Base-by-base conservation (phyloP, 2,888 invertebrate genomes). In the Orthonevra nobilis region DNA sequence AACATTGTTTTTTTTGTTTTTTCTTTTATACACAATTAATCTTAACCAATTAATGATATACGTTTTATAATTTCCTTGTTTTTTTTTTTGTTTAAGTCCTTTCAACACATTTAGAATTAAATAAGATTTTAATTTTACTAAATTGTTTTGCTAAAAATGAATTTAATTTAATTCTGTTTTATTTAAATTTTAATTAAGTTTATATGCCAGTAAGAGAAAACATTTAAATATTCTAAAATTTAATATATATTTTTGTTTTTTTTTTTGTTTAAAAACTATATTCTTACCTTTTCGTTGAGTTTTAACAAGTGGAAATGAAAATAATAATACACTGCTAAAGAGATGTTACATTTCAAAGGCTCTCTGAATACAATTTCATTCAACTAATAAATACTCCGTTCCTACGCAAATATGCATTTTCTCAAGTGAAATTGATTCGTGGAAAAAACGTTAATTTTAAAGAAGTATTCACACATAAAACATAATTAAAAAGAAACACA, bases 201-300 rank as follows among this genome's bases (percentile, higher is more conserved):
- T 34, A 64, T 48, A 56, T 26, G 48, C 64, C 56, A 64, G 64
- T 42, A 19, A 58, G 58, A 73, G 58, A 48, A 48, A 50, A 52
- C 34, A 52, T 50, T 32, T 48, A 63, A 48, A 63, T 56, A 26
- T 42, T 72, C 38, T 63, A 54, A 44, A 32, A 40, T 42, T 19
- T 36, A 28, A 30, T 36, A 28, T 36, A 46, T 44, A 58, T 40
- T 46, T n/a, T 40, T 19, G 20, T 19, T 54, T 19, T 36, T 28
- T 50, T 50, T 30, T 9, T 40, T 28, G 9, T 10, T 4, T 12
- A 28, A 48, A 28, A 26, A n/a, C n/a, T n/a, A n/a, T n/a, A n/a
- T n/a, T n/a, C n/a, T n/a, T n/a, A n/a, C n/a, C n/a, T n/a, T n/a
- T n/a, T n/a, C n/a, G n/a, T n/a, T n/a, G n/a, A n/a, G n/a, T n/a